Evolutionary conservation across 2,797 vertebrate species (phyloP).

Genomic region (Bucorvus abyssinicus): DNA sequence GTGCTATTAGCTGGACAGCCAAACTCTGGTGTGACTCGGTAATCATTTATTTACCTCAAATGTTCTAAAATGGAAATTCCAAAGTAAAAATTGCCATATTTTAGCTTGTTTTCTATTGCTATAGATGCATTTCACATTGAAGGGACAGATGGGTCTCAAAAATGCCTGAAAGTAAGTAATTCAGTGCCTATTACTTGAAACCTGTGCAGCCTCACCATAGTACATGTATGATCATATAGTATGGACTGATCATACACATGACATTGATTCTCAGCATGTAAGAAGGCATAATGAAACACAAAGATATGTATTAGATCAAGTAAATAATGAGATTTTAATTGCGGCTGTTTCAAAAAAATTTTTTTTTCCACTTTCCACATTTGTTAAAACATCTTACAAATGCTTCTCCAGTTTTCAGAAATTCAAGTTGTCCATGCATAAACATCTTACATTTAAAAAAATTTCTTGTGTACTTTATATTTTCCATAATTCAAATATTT

Average conservation of each 20-base stretch:
- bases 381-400: neutral
- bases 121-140: neutral
- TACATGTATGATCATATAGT: neutral
- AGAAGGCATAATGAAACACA: neutral
- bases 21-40: neutral
- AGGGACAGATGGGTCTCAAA: neutral
- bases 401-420: neutral
- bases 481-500: neutral
- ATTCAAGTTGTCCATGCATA: neutral
- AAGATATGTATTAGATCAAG: neutral
- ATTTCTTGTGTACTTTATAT: neutral
- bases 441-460: neutral
- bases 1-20: neutral
- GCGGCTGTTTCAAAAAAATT: neutral
- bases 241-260: neutral
- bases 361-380: neutral
- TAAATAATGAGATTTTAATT: neutral
- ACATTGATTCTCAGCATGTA: neutral
- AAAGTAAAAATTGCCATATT: neutral
- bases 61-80: neutral
- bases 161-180: neutral
- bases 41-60: neutral
- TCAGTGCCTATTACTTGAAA: neutral
- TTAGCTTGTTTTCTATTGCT: neutral
- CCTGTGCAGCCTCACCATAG: neutral